Percentiles rank a stretch among this genome's conserved stretches.
Conservation (phyloP, 2,113 vertebrate genomes). For the Lonchura striata region DNA sequence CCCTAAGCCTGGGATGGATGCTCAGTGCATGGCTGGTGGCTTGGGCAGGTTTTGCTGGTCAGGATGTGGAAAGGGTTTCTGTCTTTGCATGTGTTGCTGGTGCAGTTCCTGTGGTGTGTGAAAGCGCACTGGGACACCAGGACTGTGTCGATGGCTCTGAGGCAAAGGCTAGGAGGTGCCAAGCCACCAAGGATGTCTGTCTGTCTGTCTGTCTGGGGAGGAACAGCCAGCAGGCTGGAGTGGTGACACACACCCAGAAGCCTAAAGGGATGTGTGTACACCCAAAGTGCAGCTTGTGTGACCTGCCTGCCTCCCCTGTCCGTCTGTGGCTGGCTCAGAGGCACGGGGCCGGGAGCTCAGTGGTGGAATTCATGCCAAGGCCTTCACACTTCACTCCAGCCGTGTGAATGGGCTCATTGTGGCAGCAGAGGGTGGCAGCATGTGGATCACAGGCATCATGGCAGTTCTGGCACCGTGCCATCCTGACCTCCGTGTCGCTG, state of each 20-base stretch:
- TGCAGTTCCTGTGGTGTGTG: neutral
- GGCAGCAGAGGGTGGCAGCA: neutral
- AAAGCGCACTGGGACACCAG: neutral
- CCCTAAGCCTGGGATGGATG: neutral
- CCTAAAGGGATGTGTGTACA: neutral
- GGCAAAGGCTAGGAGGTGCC: neutral
- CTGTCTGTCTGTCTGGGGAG: neutral
- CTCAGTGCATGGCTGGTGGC: neutral
- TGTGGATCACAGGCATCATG: neutral
- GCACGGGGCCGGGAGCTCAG: neutral
- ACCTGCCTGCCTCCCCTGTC: neutral
- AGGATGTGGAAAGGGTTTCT: neutral
- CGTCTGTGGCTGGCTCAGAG: neutral
- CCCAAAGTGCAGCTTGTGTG: neutral
- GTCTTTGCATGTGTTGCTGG: neutral
- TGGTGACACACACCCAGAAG: rapidly evolving
- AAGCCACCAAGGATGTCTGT: neutral
- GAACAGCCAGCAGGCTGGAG: neutral
- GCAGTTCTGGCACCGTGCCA: neutral
- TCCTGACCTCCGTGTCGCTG: neutral
- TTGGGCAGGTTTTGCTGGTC: neutral
- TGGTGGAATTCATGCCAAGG: constrained; percentile 7
- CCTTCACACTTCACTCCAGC: constrained; percentile 50
- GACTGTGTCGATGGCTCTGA: neutral
- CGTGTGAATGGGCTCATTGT: constrained; percentile 47